Conservation (phyloP, 2,113 vertebrate species). For the Pristiophorus japonicus region DNA sequence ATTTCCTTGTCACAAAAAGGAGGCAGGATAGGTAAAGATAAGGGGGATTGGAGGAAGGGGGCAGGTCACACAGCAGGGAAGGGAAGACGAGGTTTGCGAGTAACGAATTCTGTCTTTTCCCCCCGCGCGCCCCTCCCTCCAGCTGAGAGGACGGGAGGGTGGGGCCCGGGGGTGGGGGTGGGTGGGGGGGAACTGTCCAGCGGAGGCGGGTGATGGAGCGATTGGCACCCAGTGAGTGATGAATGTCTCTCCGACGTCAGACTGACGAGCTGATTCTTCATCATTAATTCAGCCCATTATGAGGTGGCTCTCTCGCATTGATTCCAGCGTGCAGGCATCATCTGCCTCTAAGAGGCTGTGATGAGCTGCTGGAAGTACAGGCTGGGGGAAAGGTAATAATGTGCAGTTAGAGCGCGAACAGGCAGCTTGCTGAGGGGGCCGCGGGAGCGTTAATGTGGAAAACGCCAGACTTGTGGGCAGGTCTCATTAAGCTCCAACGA, state of each 20-base stretch:
- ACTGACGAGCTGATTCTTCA: conserved; percentile 92
- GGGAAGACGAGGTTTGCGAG: neutral
- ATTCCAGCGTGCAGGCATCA: conserved; percentile 79
- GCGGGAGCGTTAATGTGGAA: conserved; percentile 43
- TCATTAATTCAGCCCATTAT: conserved; percentile 95
- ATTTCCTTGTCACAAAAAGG: too few relatives aligned
- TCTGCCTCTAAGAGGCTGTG: conserved; percentile 63
- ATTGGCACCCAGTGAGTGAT: conserved; percentile 75
- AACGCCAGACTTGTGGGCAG: conserved; percentile 43
- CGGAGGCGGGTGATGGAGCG: conserved; percentile 58
- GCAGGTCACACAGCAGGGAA: neutral
- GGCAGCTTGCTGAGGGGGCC: conserved; percentile 50
- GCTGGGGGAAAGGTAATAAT: conserved; percentile 59
- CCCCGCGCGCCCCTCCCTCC: neutral
- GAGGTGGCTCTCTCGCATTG: conserved; percentile 79
- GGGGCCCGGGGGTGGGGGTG: too few relatives aligned
- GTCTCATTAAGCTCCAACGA: conserved; percentile 41
- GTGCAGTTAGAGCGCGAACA: conserved; percentile 54
- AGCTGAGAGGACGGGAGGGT: too few relatives aligned
- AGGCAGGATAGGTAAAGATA: neutral
- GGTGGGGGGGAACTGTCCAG: too few relatives aligned
- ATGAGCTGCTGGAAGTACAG: conserved; percentile 71
- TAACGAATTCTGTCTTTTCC: neutral
- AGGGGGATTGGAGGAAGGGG: neutral
- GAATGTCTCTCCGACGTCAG: conserved; percentile 72